Percentiles rank a stretch among this genome's conserved stretches.
Conservation (phyloP, 1,140 invertebrate species). For the Euura saliciscinereae region DNA sequence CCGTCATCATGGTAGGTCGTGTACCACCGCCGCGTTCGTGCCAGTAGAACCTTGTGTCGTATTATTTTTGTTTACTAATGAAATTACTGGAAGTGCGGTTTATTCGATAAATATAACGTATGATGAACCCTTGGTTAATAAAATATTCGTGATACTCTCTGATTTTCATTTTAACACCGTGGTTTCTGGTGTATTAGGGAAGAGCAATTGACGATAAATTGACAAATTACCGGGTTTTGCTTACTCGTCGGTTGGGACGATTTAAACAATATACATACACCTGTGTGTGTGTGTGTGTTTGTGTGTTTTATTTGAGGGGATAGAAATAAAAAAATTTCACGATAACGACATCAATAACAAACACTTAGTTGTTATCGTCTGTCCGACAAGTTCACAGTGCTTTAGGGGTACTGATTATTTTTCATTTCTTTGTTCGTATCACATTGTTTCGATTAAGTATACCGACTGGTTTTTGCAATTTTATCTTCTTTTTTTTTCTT, state of each 20-base stretch:
- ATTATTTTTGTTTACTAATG: slow-evolving; percentile 3
- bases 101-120: background rate
- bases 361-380: background rate
- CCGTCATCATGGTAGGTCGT: slow-evolving; percentile 5
- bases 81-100: background rate
- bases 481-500: background rate
- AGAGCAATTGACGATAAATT: no score
- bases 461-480: background rate
- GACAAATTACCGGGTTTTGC: no score
- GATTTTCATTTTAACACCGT: no score
- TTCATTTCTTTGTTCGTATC: no score
- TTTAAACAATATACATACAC: no score
- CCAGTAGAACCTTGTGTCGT: background rate
- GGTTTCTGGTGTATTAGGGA: no score
- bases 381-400: slow-evolving; percentile 1
- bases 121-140: no score
- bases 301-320: background rate
- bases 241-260: no score
- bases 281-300: background rate
- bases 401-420: background rate
- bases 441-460: no score
- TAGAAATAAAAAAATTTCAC: background rate
- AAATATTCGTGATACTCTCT: no score
- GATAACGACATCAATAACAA: background rate
- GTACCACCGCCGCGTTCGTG: background rate